Base-by-base conservation (phyloP, 2,113 vertebrate species). In the Astur gentilis region DNA sequence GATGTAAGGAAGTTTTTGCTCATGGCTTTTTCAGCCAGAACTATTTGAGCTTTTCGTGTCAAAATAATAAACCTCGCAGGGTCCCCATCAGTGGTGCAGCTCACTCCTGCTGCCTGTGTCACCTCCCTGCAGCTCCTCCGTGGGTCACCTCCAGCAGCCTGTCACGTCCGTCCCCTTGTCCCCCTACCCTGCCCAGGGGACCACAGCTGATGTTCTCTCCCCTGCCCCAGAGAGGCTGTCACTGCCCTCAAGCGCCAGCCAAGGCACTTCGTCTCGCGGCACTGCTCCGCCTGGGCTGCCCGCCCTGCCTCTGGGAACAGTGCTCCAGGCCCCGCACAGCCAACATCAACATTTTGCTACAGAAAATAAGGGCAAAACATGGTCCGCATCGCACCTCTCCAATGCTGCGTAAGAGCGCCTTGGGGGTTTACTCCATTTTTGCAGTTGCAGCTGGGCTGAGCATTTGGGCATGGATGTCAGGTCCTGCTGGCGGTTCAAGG, bases 281-380 rank as follows among this genome's bases (percentile, higher is more conserved):
- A 20, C 31, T 22, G 71, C 66, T 50, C 83, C 47, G 83, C 50
- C 65, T 13, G 16, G 18, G 70, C 80, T 82, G 80, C 58, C 79
- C 4, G 3, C 60, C 38, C 44, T 34, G 17, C 49, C 40, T 29
- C 66, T 54, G 42, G 25, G 36, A 54, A 67, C 0, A 6, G 20
- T 1, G 31, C 61, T 83, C 10, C 65, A 34, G 70, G 69, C 18
- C 52, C 61, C 16, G 42, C 65, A 67, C 47, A 21, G 52, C 47
- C 76, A 71, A 71, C 11, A 13, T 3, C 0, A 3, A 23, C 0
- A 0, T 1, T 52, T 27, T 57, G 50, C 60, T 57, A 12, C 36
- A 52, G 55, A 50, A 78, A 78, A 58, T 6, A 67, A 64, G 38
- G 25, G 66, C 26, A 79, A 75, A 52, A 23, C 69, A 9, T 0